A percentile compares a stretch with the other conserved stretches of the same genome.
phyloP scores from a whole-genome alignment of 2,797 vertebrate genomes.

The Pantherophis vulpinus region DNA sequence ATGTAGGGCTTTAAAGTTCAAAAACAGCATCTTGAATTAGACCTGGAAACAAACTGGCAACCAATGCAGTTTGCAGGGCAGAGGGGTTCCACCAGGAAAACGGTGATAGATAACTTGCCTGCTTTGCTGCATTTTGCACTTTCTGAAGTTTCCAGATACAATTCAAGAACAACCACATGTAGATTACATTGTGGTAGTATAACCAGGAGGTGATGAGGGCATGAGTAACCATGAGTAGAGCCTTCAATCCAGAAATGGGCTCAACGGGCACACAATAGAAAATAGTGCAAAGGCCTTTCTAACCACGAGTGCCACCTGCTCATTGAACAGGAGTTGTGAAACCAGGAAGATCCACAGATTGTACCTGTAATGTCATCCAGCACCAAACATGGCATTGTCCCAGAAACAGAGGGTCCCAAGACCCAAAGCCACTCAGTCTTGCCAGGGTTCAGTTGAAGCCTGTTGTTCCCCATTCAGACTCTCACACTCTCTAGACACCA shows the following conservation, averaged over 20 bases:
- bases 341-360: neutral
- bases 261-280: neutral
- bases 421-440: neutral
- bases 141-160: neutral
- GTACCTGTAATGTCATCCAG: neutral
- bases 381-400: neutral
- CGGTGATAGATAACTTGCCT: neutral
- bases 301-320: neutral
- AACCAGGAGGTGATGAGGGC: neutral
- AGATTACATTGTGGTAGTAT: neutral
- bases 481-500: neutral
- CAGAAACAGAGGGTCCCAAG: neutral
- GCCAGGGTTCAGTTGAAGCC: neutral
- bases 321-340: neutral
- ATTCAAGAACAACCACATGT: neutral
- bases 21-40: neutral
- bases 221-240: neutral
- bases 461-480: neutral
- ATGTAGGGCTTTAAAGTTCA: neutral
- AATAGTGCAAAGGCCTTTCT: neutral
- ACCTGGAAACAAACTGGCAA: neutral
- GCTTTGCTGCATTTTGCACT: neutral
- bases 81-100: neutral
- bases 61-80: neutral
- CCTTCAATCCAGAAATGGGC: neutral